Evolutionary conservation across 2,113 vertebrate species (phyloP).

Genomic region (Aldabrachelys gigantea): DNA sequence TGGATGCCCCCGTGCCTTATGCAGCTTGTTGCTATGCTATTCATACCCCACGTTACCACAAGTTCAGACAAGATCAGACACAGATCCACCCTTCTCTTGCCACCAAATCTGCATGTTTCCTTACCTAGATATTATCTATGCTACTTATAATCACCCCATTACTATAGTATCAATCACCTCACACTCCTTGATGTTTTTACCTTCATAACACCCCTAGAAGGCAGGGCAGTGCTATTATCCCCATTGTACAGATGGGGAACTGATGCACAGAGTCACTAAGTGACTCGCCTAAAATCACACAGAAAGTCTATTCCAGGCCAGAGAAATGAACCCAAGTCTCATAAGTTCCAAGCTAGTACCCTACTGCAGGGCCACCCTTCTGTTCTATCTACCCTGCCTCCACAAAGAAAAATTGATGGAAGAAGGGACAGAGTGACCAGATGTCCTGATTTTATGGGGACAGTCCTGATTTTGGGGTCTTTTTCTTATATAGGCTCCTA

Average conservation of each 20-base stretch:
- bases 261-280: not conserved
- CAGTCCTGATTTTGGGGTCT: too few species aligned
- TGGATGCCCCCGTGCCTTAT: too few species aligned
- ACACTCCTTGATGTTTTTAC: not conserved
- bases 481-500: too few species aligned
- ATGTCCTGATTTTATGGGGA: too few species aligned
- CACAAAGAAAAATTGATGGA: not conserved
- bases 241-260: not conserved
- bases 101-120: not conserved
- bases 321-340: not conserved
- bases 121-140: not conserved
- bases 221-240: not conserved
- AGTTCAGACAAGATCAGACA: not conserved
- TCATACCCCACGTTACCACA: too few species aligned
- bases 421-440: not conserved
- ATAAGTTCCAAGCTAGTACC: not conserved
- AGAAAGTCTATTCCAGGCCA: not conserved
- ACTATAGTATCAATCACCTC: not conserved
- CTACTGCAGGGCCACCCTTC: not conserved
- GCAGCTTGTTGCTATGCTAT: too few species aligned
- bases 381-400: not conserved
- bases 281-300: not conserved
- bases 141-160: not conserved
- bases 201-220: not conserved
- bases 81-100: not conserved